Base-by-base conservation (phyloP, 2,113 vertebrate genomes). In the Notiomystis cincta region DNA sequence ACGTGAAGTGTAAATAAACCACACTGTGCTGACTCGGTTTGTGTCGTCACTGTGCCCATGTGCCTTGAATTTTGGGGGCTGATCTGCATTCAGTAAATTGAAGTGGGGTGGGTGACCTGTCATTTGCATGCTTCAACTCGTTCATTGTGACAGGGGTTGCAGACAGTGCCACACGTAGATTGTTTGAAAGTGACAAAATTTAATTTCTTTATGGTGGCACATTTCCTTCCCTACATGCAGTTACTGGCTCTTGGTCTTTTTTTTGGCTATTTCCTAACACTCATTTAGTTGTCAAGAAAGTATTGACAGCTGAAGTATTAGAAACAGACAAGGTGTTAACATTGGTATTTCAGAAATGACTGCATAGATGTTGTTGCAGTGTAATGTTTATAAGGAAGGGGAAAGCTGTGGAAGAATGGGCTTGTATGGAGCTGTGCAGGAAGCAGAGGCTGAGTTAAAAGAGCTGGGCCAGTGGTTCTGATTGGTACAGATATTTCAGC, bases 81-180 rank as follows among this genome's bases (percentile, higher is more conserved):
- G 71, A 38, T 44, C 13, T 48, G 24, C 30, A 33, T 27, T 64
- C 22, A 31, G 30, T 0, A 2, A 21, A 13, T 21, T 23, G 62
- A 27, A 15, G 23, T 44, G 75, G 16, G 22, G 20, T 44, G 40
- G 22, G n/a, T 45, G 45, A 33, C 20, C 48, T 65, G 56, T 5
- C 13, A 4, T 54, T 42, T 57, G 9, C 10, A 1, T 10, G 24
- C 35, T 27, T 54, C 35, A 17, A 0, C 44, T 80, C 0, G 0
- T 27, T n/a, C 45, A 3, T 9, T 30, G 4, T 25, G 19, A 4
- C 33, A 58, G 79, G 28, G 17, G 15, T 23, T 44, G 48, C 58
- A 50, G 70, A 4, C 50, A 38, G 51, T 58, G 67, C 70, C 40
- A 15, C 57, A 6, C 0, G 0, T 3, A 16, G 15, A 1, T 31